Conservation (phyloP, 2,797 vertebrate genomes). For the Argya squamiceps region DNA sequence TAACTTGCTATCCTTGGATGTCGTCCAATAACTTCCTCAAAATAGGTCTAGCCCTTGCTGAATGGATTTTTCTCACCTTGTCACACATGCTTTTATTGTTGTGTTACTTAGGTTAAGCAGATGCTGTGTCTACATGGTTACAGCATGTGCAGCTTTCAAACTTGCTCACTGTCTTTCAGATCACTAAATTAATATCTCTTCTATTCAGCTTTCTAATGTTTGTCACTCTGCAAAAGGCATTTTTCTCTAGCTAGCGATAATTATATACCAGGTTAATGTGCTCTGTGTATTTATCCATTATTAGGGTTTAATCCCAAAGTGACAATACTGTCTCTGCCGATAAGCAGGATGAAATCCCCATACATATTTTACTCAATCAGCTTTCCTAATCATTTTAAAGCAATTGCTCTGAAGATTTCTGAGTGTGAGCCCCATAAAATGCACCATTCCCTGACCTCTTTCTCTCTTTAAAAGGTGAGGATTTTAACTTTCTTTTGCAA, state of each 20-base stretch:
- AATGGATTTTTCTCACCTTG: background rate
- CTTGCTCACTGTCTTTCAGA: background rate
- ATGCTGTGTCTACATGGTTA: background rate
- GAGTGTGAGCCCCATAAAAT: background rate
- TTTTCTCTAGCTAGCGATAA: background rate
- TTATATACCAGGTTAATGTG: conserved; percentile 22
- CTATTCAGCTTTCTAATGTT: background rate
- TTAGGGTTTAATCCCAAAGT: background rate
- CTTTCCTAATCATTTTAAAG: background rate
- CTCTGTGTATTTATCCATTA: background rate
- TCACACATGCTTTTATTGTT: background rate
- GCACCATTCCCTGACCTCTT: background rate
- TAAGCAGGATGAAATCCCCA: background rate
- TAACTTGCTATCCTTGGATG: background rate
- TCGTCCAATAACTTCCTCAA: background rate
- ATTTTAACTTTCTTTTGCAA: background rate
- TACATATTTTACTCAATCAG: background rate
- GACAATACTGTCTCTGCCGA: background rate
- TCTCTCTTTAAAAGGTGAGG: background rate
- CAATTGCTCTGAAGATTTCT: background rate
- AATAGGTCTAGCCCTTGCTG: background rate
- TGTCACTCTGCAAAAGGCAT: background rate
- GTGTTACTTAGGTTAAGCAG: background rate
- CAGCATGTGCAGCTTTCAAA: background rate
- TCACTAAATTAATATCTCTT: background rate